A percentile compares a stretch with the other conserved stretches of the same genome.
phyloP scores from a whole-genome alignment of 2,888 invertebrate species.

The Caradrina clavipalpis region DNA sequence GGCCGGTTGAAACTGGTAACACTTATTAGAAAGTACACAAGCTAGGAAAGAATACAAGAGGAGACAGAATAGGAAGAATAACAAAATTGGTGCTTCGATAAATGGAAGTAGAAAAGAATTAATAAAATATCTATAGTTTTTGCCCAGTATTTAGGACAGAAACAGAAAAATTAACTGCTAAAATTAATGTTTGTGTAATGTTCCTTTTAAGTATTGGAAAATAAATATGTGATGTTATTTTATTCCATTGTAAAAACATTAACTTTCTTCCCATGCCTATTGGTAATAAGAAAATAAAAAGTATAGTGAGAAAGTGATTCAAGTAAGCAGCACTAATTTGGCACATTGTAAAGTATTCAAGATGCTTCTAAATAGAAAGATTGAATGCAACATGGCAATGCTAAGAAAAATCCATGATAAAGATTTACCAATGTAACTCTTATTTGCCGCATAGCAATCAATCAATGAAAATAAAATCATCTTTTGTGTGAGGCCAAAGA shows the following conservation, averaged over 20 bases:
- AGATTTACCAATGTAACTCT: too few species aligned
- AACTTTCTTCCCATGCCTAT: not conserved
- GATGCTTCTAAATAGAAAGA: not conserved
- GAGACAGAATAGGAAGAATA: too few species aligned
- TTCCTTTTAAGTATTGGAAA: too few species aligned
- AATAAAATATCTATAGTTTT: too few species aligned
- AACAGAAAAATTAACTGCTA: not conserved
- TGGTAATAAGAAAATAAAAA: slow-evolving; percentile 13
- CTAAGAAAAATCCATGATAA: too few species aligned
- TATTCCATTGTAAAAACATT: not conserved
- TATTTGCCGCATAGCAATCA: not conserved
- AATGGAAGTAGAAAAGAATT: too few species aligned
- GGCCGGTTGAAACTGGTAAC: slow-evolving; percentile 25
- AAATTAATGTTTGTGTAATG: too few species aligned
- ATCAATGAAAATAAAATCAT: not conserved
- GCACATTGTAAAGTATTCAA: slow-evolving; percentile 49
- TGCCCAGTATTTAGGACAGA: too few species aligned
- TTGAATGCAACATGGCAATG: not conserved
- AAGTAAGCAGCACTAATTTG: slow-evolving; percentile 56
- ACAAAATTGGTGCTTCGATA: too few species aligned
- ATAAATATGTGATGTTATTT: not conserved
- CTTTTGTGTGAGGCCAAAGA: not conserved
- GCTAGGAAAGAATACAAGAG: too few species aligned
- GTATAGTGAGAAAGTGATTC: not conserved
- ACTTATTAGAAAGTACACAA: not conserved